These are phyloP conservation scores for Trichogramma dendrolimi DNA, from an alignment of 2,888 invertebrate species.

Conservation along the genomic window DNA sequence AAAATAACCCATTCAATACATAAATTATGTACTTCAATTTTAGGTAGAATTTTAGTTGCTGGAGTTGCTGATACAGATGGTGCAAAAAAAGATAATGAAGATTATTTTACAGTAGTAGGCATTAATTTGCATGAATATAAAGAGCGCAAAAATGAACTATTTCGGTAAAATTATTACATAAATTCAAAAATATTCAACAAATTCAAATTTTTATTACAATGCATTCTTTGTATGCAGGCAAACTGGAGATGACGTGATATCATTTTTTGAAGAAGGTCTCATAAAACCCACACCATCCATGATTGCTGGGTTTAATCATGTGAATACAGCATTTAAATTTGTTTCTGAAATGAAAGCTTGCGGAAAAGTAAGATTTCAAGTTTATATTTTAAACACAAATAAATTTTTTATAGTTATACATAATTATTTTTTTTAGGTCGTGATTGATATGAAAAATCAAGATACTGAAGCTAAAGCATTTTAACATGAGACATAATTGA, in stretches of 20 bases:
- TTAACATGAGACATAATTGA: not conserved
- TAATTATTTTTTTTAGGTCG: constrained; percentile 35
- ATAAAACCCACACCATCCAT: constrained; percentile 59
- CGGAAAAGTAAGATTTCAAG: constrained; percentile 56
- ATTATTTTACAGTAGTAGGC: constrained; percentile 54
- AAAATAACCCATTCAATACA: constrained; percentile 13
- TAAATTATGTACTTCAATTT: constrained; percentile 27
- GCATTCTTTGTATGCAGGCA: constrained; percentile 42
- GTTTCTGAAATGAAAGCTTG: constrained; percentile 58
- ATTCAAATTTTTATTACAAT: not conserved
- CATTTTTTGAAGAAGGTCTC: constrained; percentile 61
- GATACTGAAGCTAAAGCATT: constrained; percentile 29
- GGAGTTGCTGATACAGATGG: constrained; percentile 51
- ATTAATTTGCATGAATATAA: constrained; percentile 55
- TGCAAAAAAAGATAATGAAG: constrained; percentile 48
- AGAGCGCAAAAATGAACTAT: constrained; percentile 55
- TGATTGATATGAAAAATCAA: constrained; percentile 44
- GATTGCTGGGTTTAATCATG: constrained; percentile 56
- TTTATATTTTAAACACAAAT: not conserved
- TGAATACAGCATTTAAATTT: constrained; percentile 61
- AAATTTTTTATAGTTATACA: not conserved
- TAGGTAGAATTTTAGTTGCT: constrained; percentile 41
- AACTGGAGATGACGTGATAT: constrained; percentile 59
- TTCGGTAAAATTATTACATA: constrained; percentile 48
- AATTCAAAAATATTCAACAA: not conserved